A percentile compares a stretch with the other conserved stretches of the same genome.
Conservation (phyloP, 2,797 vertebrate genomes). For the Huso huso region DNA sequence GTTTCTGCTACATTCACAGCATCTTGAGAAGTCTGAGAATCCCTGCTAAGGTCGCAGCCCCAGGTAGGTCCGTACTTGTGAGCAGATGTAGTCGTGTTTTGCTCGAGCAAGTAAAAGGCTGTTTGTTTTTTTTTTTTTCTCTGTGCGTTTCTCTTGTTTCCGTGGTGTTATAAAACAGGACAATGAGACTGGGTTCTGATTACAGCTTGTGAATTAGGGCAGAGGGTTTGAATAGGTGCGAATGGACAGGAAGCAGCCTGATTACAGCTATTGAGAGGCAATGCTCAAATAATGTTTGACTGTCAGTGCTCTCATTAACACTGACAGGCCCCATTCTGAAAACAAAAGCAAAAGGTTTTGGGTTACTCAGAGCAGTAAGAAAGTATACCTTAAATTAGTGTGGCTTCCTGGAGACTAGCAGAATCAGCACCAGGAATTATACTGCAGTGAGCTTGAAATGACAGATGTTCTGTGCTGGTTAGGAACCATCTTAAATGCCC, state of each 20-base stretch:
- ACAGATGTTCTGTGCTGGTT: too few species aligned
- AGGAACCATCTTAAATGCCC: too few species aligned
- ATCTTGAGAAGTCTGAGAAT: too few species aligned
- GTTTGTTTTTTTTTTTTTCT: not conserved
- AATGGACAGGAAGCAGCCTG: slow-evolving; percentile 54
- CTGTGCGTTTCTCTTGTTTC: slow-evolving; percentile 7
- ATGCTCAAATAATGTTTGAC: slow-evolving; percentile 45
- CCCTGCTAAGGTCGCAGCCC: too few species aligned
- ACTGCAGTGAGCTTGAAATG: too few species aligned
- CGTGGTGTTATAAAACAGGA: slow-evolving; percentile 6
- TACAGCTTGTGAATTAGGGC: slow-evolving; percentile 53
- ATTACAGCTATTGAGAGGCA: slow-evolving; percentile 54
- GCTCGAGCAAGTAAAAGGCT: not conserved
- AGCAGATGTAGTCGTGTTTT: not conserved
- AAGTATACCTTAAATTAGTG: not conserved
- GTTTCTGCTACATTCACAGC: too few species aligned
- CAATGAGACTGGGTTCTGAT: slow-evolving; percentile 36
- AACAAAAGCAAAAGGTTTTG: not conserved
- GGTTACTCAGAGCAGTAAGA: not conserved
- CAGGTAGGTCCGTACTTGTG: too few species aligned
- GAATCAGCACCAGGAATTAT: not conserved
- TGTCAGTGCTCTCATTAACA: not conserved
- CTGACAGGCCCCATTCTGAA: slow-evolving; percentile 9
- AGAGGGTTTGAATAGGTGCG: slow-evolving; percentile 49
- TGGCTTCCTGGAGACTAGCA: slow-evolving; percentile 1